These are phyloP conservation scores for Protobothrops mucrosquamatus DNA, from an alignment of 2,113 vertebrate genomes.

Conservation along the genomic window DNA sequence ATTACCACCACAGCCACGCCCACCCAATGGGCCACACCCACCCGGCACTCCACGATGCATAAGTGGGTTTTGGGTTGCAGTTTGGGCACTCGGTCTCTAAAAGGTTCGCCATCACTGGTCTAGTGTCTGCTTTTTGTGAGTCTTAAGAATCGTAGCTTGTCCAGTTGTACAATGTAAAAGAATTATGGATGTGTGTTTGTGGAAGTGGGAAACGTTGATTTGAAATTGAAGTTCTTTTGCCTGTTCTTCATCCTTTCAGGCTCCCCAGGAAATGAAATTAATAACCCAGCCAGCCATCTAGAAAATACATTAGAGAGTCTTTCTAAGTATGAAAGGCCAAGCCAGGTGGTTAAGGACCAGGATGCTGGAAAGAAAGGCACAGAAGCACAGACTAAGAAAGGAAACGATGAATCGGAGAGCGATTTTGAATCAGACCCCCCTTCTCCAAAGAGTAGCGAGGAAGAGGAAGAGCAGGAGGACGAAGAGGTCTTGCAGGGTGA, in stretches of 20 bases:
- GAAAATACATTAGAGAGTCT: conserved; percentile 40
- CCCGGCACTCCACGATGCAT: too few species aligned
- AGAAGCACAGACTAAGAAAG: conserved; percentile 55
- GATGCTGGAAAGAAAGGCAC: conserved; percentile 64
- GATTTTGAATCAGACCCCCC: conserved; percentile 97
- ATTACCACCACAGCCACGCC: too few species aligned
- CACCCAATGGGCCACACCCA: too few species aligned
- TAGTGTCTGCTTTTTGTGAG: background rate
- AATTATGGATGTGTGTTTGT: background rate
- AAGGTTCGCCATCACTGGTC: too few species aligned
- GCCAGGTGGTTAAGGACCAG: conserved; percentile 66
- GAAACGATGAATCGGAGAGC: conserved; percentile 85
- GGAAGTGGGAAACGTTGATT: background rate
- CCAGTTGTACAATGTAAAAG: background rate
- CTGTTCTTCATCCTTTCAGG: conserved; percentile 69
- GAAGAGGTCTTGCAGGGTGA: conserved; percentile 88
- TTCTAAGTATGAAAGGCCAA: conserved; percentile 54
- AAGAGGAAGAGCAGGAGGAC: conserved; percentile 86
- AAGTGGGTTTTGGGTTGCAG: too few species aligned
- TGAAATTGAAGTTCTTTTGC: conserved; percentile 44
- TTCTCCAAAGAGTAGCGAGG: conserved; percentile 95
- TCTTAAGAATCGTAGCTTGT: background rate
- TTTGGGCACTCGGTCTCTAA: too few species aligned
- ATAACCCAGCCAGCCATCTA: conserved; percentile 44
- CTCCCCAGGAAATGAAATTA: conserved; percentile 63